Evolutionary conservation across 2,888 invertebrate species (phyloP).

Genomic region (Harpagoxenus sublaevis): DNA sequence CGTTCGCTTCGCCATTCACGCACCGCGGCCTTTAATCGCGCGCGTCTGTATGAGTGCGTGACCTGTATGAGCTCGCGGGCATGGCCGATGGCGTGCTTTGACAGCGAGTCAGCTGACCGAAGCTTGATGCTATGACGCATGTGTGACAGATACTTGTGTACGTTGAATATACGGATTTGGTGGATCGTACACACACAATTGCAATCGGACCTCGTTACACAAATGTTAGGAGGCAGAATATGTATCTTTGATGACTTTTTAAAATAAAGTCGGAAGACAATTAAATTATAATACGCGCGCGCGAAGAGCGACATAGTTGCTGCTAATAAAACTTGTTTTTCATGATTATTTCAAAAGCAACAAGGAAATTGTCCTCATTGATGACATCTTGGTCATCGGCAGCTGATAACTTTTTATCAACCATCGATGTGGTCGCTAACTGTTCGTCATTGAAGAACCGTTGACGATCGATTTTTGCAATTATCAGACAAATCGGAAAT

Average conservation of each 20-base stretch:
- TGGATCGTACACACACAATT: too few relatives aligned
- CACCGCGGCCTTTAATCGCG: background rate
- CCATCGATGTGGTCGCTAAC: background rate
- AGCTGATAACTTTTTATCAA: background rate
- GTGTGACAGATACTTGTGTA: background rate
- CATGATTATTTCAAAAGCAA: background rate
- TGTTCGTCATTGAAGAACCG: background rate
- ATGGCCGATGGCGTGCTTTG: background rate
- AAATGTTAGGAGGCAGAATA: background rate
- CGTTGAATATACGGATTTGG: background rate
- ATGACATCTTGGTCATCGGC: background rate
- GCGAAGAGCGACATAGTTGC: background rate
- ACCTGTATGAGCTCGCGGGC: background rate
- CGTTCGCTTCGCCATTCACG: background rate
- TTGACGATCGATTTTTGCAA: background rate
- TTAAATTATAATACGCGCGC: too few relatives aligned
- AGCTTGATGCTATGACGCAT: background rate
- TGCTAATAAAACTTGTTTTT: slow-evolving; percentile 5
- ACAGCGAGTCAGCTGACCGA: slow-evolving; percentile 36
- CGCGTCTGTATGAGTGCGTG: background rate
- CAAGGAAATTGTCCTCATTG: background rate
- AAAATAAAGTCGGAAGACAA: too few relatives aligned
- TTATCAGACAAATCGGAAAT: background rate
- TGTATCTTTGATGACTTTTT: background rate
- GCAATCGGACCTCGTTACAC: background rate